A percentile compares a stretch with the other conserved stretches of the same genome.
These are phyloP conservation scores for Mythimna vitellina DNA, from an alignment of 2,888 invertebrate genomes.

Conservation along the genomic window DNA sequence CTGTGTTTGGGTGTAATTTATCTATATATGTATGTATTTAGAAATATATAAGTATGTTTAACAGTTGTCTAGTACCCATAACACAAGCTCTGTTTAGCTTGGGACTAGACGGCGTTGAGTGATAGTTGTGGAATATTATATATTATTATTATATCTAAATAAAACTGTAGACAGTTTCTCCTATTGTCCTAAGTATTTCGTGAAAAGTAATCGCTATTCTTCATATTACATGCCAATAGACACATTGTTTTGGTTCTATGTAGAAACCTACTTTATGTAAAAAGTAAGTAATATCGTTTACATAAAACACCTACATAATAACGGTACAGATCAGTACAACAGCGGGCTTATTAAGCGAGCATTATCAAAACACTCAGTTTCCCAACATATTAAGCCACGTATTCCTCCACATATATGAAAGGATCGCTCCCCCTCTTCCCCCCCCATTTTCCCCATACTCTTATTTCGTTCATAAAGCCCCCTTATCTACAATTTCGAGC, in stretches of 20 bases:
- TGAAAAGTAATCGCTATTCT: neutral
- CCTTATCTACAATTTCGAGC: slow-evolving; percentile 87
- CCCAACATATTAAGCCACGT: slow-evolving; percentile 58
- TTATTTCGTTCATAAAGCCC: slow-evolving; percentile 83
- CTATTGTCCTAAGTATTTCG: neutral
- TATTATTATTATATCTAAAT: too few species aligned
- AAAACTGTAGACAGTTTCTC: neutral
- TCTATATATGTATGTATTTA: too few species aligned
- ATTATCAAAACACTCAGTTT: slow-evolving; percentile 61
- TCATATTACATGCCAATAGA: neutral
- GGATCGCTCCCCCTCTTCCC: slow-evolving; percentile 50
- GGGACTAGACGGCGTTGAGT: too few species aligned
- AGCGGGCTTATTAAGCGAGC: slow-evolving; percentile 51
- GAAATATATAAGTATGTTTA: too few species aligned
- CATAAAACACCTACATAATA: slow-evolving; percentile 41
- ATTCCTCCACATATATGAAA: slow-evolving; percentile 63
- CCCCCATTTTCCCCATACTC: slow-evolving; percentile 64
- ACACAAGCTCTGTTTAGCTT: too few species aligned
- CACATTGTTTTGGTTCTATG: neutral
- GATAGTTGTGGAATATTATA: too few species aligned
- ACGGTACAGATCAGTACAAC: slow-evolving; percentile 34
- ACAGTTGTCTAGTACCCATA: too few species aligned
- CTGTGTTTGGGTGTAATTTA: too few species aligned
- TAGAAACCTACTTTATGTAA: neutral
- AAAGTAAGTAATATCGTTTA: slow-evolving; percentile 32